Conservation (phyloP, 2,113 vertebrate species). For the Pygoscelis antarcticus region DNA sequence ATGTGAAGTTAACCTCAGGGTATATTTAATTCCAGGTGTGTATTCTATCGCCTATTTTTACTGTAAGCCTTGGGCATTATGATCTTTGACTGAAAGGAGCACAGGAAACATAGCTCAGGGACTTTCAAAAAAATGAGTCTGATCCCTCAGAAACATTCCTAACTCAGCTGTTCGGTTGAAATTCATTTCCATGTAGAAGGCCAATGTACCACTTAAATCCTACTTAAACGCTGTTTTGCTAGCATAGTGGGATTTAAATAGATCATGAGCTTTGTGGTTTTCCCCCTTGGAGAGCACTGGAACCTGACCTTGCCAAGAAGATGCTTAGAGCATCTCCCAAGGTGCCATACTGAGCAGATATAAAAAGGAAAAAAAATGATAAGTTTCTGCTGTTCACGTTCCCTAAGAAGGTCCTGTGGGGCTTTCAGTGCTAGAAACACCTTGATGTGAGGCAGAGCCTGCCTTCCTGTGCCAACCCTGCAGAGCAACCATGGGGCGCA, state of each 20-base stretch:
- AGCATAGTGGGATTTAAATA: background rate
- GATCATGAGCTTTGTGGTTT: background rate
- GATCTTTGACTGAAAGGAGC: background rate
- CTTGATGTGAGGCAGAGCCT: accelerated
- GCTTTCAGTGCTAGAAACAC: background rate
- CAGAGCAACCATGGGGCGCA: background rate
- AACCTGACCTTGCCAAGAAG: background rate
- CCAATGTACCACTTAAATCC: background rate
- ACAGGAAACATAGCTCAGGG: background rate
- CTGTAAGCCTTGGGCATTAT: too few relatives aligned
- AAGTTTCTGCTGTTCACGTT: background rate
- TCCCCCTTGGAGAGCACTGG: background rate
- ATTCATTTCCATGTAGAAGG: background rate
- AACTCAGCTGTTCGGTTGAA: background rate
- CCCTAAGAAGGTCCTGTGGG: background rate
- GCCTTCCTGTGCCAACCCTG: too few relatives aligned
- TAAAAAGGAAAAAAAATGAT: too few relatives aligned
- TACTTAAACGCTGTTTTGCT: background rate
- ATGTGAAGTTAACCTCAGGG: background rate
- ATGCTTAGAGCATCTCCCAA: background rate
- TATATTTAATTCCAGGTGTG: background rate
- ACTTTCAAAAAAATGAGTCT: background rate
- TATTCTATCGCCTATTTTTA: background rate
- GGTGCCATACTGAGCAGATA: background rate
- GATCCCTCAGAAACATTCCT: background rate